Conservation (phyloP, 2,797 vertebrate genomes). For the Propithecus deckenii region DNA sequence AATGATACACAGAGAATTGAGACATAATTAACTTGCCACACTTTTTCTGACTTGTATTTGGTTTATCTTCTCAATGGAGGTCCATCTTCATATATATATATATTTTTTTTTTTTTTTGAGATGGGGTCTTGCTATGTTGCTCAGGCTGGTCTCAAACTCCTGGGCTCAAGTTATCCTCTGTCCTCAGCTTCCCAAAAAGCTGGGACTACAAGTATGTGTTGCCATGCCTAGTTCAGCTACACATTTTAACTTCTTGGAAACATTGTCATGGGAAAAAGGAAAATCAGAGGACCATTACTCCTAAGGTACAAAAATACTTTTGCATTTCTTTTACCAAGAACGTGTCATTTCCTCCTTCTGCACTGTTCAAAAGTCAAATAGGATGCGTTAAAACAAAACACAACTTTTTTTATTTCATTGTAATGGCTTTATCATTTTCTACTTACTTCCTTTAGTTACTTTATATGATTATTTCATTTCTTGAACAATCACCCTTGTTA, state of each 20-base stretch:
- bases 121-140: not conserved
- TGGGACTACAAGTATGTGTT: not conserved
- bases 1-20: not conserved
- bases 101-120: not conserved
- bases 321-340: not conserved
- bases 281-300: not conserved
- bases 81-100: not conserved
- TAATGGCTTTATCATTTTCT: not conserved
- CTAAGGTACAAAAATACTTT: not conserved
- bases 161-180: not conserved
- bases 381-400: not conserved
- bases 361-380: not conserved
- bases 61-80: not conserved
- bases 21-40: not conserved
- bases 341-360: not conserved
- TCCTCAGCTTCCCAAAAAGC: not conserved
- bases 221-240: not conserved
- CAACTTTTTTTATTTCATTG: not conserved
- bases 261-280: not conserved
- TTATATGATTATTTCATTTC: not conserved
- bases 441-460: not conserved
- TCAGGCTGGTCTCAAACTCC: not conserved
- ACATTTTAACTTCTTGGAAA: not conserved
- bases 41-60: not conserved
- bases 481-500: not conserved